These are phyloP conservation scores for Potorous gilbertii DNA, from an alignment of 2,797 vertebrate genomes.

Conservation along the genomic window DNA sequence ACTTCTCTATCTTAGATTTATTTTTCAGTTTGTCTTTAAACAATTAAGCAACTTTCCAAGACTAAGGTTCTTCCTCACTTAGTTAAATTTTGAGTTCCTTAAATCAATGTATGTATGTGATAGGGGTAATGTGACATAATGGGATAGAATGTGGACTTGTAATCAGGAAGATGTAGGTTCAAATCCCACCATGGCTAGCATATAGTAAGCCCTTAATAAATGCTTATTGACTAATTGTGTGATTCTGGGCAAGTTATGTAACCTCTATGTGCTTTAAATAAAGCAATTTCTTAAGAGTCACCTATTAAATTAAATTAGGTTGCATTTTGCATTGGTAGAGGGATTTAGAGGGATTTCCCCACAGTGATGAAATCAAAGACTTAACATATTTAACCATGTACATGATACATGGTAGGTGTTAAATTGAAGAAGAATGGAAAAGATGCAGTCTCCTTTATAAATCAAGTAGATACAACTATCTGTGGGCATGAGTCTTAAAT, in stretches of 20 bases:
- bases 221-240: not conserved
- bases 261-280: not conserved
- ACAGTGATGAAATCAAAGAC: not conserved
- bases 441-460: not conserved
- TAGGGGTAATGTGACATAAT: not conserved
- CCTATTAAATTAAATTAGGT: not conserved
- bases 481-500: not conserved
- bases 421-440: not conserved
- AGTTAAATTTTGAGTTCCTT: not conserved
- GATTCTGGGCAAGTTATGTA: not conserved
- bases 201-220: not conserved
- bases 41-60: not conserved
- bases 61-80: not conserved
- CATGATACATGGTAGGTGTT: not conserved
- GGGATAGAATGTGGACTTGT: not conserved
- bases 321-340: not conserved
- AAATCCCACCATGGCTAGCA: not conserved
- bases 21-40: not conserved
- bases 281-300: not conserved
- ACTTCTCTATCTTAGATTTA: not conserved
- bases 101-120: not conserved
- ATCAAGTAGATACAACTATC: not conserved
- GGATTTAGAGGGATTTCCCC: not conserved
- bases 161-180: not conserved
- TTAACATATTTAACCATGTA: not conserved